These are phyloP conservation scores for Pseudotriccus pelzelni DNA, from an alignment of 2,797 vertebrate species.

Conservation along the genomic window DNA sequence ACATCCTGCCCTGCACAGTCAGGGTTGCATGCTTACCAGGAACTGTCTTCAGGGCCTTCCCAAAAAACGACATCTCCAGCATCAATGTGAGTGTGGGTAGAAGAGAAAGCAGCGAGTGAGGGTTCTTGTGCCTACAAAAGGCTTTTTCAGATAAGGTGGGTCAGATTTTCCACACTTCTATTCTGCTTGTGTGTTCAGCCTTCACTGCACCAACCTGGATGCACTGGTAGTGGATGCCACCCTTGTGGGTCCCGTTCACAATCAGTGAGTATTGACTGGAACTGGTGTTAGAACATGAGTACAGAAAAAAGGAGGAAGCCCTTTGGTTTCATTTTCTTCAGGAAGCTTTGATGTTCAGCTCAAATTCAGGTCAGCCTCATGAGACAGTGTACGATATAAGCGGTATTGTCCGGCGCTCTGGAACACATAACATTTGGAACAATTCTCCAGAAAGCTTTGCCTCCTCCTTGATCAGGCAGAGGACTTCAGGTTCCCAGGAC, in stretches of 20 bases:
- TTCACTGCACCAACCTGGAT: background rate
- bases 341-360: background rate
- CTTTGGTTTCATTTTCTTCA: background rate
- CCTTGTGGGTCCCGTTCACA: background rate
- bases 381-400: background rate
- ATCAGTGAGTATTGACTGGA: background rate
- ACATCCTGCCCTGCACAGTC: rapidly evolving
- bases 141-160: background rate
- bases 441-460: background rate
- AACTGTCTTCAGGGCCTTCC: background rate
- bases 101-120: background rate
- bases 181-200: background rate
- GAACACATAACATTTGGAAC: background rate
- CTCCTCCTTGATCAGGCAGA: background rate
- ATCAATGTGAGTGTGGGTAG: background rate
- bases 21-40: background rate
- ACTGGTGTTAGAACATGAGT: background rate
- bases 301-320: background rate
- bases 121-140: background rate
- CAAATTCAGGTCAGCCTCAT: background rate
- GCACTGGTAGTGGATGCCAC: rapidly evolving
- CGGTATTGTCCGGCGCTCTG: background rate
- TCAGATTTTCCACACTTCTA: background rate
- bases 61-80: background rate
- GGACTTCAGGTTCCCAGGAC: background rate